Evolutionary conservation across 1,140 invertebrate species (phyloP).

Genomic region (Trypoxylus dichotomus): DNA sequence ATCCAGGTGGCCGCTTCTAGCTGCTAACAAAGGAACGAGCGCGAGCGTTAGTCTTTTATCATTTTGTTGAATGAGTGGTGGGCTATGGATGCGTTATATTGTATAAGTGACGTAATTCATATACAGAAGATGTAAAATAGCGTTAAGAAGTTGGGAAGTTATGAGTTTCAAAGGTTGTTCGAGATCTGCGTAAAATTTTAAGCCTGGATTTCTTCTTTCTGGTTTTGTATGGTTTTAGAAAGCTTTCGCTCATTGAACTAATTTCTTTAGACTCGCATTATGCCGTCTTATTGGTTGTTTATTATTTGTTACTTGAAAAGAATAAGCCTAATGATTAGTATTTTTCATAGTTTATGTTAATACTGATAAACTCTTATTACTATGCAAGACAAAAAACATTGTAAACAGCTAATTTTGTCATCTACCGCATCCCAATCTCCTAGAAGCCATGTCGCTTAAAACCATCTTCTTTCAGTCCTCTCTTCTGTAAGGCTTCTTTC

Average conservation of each 20-base stretch:
- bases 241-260: not conserved
- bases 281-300: too few relatives aligned
- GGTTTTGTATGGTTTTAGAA: not conserved
- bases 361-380: too few relatives aligned
- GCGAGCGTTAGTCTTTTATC: constrained; percentile 18
- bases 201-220: not conserved
- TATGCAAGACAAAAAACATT: too few relatives aligned
- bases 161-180: not conserved
- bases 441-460: too few relatives aligned
- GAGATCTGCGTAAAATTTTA: not conserved
- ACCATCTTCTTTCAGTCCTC: too few relatives aligned
- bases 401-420: too few relatives aligned
- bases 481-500: too few relatives aligned
- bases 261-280: not conserved
- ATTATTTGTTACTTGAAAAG: too few relatives aligned
- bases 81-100: not conserved
- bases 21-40: not conserved
- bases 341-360: too few relatives aligned
- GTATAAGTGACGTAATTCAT: not conserved
- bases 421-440: too few relatives aligned
- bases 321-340: too few relatives aligned
- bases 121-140: not conserved
- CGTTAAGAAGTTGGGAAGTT: constrained; percentile 10
- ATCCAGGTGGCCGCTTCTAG: not conserved
- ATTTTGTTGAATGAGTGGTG: constrained; percentile 13